A percentile compares a stretch with the other conserved stretches of the same genome.
phyloP scores from a whole-genome alignment of 2,888 invertebrate genomes.

The Drosophila engyochracea region DNA sequence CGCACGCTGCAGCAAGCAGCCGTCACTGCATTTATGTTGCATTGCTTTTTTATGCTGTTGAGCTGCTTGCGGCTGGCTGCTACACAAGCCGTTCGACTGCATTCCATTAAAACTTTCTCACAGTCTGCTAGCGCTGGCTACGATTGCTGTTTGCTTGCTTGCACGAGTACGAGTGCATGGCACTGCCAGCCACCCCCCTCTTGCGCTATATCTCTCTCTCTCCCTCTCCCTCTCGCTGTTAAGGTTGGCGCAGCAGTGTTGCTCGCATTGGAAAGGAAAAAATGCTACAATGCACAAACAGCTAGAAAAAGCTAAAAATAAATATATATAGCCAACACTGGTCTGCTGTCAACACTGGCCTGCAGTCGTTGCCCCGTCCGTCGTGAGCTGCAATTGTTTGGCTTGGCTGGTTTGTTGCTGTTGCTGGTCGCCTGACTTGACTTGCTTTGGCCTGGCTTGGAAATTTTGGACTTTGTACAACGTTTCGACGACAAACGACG shows the following conservation, averaged over 20 bases:
- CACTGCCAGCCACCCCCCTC: constrained; percentile 34
- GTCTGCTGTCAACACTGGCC: not conserved
- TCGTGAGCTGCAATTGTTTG: constrained; percentile 73
- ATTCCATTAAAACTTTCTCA: constrained; percentile 86
- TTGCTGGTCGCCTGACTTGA: constrained; percentile 5
- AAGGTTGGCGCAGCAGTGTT: not conserved
- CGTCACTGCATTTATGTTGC: constrained; percentile 64
- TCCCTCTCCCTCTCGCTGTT: not conserved
- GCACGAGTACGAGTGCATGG: constrained; percentile 49
- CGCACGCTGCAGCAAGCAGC: constrained; percentile 28
- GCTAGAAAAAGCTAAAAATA: constrained; percentile 4
- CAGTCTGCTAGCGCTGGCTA: constrained; percentile 72
- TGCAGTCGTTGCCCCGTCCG: constrained; percentile 52
- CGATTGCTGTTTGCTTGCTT: constrained; percentile 25
- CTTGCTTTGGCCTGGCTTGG: constrained; percentile 32
- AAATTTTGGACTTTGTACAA: constrained; percentile 72
- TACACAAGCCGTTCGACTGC: constrained; percentile 83
- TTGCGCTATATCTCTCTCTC: not conserved
- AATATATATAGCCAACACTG: not conserved
- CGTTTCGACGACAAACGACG: constrained; percentile 27
- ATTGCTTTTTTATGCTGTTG: constrained; percentile 68
- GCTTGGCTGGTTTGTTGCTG: constrained; percentile 74
- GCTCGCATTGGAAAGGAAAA: not conserved
- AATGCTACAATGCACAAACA: not conserved
- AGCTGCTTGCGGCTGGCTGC: constrained; percentile 57